phyloP scores from a whole-genome alignment of 2,888 invertebrate species.

The Agrochola lota region DNA sequence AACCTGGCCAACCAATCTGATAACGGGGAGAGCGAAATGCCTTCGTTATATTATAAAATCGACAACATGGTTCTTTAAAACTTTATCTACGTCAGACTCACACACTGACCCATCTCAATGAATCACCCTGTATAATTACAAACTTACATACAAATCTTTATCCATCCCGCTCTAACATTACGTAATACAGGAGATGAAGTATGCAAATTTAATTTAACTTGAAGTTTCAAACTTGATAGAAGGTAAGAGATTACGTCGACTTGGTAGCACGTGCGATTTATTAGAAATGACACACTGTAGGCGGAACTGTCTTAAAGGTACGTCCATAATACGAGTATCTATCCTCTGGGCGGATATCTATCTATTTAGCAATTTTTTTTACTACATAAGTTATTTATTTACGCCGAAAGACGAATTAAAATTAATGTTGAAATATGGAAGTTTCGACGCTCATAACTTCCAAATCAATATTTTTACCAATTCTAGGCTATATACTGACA shows the following conservation, averaged over 20 bases:
- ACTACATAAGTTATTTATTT: no score
- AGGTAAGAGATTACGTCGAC: constrained; percentile 26
- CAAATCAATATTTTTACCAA: no score
- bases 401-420: no score
- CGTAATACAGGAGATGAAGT: constrained; percentile 7
- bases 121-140: background rate
- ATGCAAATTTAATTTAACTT: constrained; percentile 57
- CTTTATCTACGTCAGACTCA: background rate
- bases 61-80: background rate
- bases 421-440: no score
- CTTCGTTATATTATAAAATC: background rate
- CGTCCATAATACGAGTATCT: no score
- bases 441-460: no score
- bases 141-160: background rate
- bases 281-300: constrained; percentile 10
- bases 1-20: no score
- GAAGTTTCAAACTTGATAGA: constrained; percentile 42
- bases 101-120: background rate
- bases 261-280: constrained; percentile 28
- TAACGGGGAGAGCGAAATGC: no score
- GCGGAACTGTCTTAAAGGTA: background rate
- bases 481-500: no score
- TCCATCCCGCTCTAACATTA: background rate
- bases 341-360: no score
- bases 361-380: no score